phyloP scores from a whole-genome alignment of 37 sponge, comb jelly and placozoan genomes.

The Corticium candelabrum region DNA sequence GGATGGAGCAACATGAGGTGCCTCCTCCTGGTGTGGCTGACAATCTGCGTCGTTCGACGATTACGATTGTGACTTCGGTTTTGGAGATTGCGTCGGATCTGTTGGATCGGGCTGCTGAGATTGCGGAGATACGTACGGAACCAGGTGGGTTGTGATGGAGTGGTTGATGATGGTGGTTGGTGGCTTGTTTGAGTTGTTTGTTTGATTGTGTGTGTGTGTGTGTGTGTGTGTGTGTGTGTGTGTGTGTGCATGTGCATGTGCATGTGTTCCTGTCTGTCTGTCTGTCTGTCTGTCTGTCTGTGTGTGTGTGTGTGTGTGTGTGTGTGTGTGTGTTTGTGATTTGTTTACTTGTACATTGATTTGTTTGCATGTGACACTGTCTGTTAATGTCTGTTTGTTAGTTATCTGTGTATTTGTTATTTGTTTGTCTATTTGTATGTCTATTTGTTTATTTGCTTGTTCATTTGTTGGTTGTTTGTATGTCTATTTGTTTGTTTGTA shows the following conservation, averaged over 20 bases:
- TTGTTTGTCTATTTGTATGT: too few relatives aligned
- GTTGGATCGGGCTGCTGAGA: background rate
- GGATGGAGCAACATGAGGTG: background rate
- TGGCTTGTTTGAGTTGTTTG: background rate
- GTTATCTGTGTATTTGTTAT: background rate
- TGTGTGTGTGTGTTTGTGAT: too few relatives aligned
- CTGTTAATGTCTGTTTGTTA: background rate
- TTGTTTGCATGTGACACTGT: background rate
- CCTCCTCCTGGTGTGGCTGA: background rate
- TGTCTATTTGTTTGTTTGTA: too few relatives aligned
- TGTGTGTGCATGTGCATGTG: background rate
- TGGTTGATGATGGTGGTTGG: background rate
- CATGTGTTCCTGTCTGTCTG: background rate
- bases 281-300: background rate
- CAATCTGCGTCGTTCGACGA: background rate
- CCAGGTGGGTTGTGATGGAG: too few relatives aligned
- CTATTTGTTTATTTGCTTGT: too few relatives aligned
- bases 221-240: conserved; percentile 5
- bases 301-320: background rate
- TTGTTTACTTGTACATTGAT: background rate
- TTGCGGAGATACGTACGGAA: too few relatives aligned
- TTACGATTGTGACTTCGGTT: background rate
- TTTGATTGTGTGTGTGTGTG: too few relatives aligned
- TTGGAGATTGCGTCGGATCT: background rate
- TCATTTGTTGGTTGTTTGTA: too few relatives aligned